These are phyloP conservation scores for Lepisosteus oculatus DNA, from an alignment of 2,113 vertebrate genomes.

Conservation along the genomic window DNA sequence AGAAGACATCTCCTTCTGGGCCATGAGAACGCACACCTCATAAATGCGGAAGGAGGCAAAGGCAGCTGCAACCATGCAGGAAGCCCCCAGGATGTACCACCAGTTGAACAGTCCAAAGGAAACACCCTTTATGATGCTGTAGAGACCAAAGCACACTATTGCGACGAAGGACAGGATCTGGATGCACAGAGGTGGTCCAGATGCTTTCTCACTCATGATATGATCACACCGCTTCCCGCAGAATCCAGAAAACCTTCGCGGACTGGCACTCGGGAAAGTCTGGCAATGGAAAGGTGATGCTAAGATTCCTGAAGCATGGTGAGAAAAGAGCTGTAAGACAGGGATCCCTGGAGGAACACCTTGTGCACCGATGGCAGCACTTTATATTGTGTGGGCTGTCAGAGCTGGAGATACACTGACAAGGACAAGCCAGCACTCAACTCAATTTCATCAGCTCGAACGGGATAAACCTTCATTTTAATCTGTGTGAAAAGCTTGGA, in stretches of 20 bases:
- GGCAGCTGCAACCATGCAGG: conserved; percentile 40
- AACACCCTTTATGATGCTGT: conserved; percentile 48
- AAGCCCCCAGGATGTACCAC: conserved; percentile 53
- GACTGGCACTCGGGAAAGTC: no score
- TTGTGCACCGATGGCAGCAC: no score
- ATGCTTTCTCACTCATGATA: conserved; percentile 35
- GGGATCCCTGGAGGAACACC: neutral
- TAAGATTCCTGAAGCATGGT: neutral
- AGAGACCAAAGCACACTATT: conserved; percentile 47
- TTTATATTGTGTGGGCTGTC: no score
- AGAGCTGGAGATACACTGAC: no score
- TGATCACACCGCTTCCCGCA: no score
- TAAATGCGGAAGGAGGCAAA: conserved; percentile 54
- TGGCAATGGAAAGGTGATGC: no score
- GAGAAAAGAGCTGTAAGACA: neutral
- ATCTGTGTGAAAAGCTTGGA: no score
- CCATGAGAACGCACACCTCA: conserved; percentile 41
- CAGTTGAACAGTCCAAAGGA: conserved; percentile 53
- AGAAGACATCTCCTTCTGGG: conserved; percentile 28
- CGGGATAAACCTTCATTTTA: no score
- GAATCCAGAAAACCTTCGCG: no score
- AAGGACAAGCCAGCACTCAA: no score
- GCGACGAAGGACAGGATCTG: conserved; percentile 48
- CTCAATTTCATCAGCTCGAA: no score
- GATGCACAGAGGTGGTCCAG: conserved; percentile 43